A percentile compares a stretch with the other conserved stretches of the same genome.
phyloP scores from a whole-genome alignment of 2,888 invertebrate genomes.

The Cosmopolites sordidus region DNA sequence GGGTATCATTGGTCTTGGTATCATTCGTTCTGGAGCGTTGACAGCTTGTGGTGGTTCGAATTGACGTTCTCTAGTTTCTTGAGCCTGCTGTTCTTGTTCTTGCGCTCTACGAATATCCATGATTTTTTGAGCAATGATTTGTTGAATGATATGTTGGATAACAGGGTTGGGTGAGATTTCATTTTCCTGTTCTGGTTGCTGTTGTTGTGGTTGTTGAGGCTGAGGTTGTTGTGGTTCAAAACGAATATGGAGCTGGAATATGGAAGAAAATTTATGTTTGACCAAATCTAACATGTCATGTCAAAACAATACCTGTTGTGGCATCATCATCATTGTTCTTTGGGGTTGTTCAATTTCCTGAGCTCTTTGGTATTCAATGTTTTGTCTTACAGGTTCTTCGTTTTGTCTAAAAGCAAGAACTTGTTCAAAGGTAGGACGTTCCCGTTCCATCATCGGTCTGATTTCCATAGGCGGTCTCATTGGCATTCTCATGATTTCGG shows the following conservation, averaged over 20 bases:
- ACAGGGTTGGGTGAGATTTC: constrained; percentile 47
- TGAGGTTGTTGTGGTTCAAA: constrained; percentile 34
- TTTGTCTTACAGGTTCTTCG: constrained; percentile 17
- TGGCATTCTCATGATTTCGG: constrained; percentile 52
- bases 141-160: constrained; percentile 48
- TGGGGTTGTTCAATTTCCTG: neutral
- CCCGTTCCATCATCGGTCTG: constrained; percentile 17
- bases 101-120: constrained; percentile 41
- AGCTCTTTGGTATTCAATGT: constrained; percentile 18
- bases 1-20: constrained; percentile 34
- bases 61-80: constrained; percentile 12
- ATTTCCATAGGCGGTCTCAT: constrained; percentile 31
- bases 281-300: too few species aligned
- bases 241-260: constrained; percentile 21
- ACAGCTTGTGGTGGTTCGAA: constrained; percentile 5
- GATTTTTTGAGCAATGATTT: constrained; percentile 46
- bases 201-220: constrained; percentile 24
- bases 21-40: constrained; percentile 10
- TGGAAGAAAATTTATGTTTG: too few species aligned
- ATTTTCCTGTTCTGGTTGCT: constrained; percentile 32
- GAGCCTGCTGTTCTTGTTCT: constrained; percentile 26
- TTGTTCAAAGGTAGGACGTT: constrained; percentile 13
- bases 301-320: constrained; percentile 14
- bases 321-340: constrained; percentile 21
- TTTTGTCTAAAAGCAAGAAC: constrained; percentile 25